Evolutionary conservation across 1,140 invertebrate species (phyloP).

Genomic region (Anastrepha ludens): DNA sequence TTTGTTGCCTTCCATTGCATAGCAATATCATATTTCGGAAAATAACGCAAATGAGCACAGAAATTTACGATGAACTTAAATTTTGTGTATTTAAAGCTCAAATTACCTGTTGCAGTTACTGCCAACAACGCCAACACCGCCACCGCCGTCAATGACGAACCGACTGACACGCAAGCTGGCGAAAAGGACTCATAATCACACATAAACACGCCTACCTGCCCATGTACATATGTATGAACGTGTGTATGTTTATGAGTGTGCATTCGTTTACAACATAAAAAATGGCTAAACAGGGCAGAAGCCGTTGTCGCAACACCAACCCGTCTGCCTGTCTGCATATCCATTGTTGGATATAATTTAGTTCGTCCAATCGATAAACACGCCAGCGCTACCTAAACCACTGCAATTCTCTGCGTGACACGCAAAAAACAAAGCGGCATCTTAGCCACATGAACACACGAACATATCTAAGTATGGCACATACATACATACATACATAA

Average conservation of each 20-base stretch:
- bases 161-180: constrained; percentile 18
- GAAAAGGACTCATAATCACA: background rate
- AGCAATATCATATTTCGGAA: constrained; percentile 42
- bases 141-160: background rate
- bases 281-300: constrained; percentile 42
- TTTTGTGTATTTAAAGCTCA: constrained; percentile 54
- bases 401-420: background rate
- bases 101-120: constrained; percentile 54
- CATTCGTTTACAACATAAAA: constrained; percentile 27
- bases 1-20: background rate
- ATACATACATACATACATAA: background rate
- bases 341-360: constrained; percentile 37
- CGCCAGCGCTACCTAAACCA: background rate
- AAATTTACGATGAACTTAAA: constrained; percentile 53
- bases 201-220: background rate
- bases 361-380: constrained; percentile 43
- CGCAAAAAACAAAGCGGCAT: constrained; percentile 3
- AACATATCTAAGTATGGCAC: no score
- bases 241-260: background rate
- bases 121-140: constrained; percentile 8
- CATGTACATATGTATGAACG: background rate
- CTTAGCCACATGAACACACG: background rate
- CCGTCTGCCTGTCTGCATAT: constrained; percentile 10
- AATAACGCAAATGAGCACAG: constrained; percentile 49
- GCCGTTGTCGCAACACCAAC: constrained; percentile 13